Base-by-base conservation (phyloP, 2,888 invertebrate genomes). In the Agrochola lychnidis region DNA sequence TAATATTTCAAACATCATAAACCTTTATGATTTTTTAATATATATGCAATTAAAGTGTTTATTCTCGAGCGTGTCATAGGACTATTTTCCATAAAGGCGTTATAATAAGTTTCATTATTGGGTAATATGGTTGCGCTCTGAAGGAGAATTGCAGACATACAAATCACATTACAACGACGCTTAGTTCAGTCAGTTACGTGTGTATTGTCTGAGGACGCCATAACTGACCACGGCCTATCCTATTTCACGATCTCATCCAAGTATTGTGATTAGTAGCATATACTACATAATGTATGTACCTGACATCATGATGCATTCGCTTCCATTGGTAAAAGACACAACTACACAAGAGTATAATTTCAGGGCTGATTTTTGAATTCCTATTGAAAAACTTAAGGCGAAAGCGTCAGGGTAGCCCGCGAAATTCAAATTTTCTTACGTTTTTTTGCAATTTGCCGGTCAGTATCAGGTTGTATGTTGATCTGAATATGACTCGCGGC, bases 121-220 rank as follows among this genome's bases (percentile, higher is more conserved):
- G 42, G 10, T 22, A n/a, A n/a, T n/a, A 25, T 22, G 48, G 25
- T 22, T 42, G 56, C 48, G 30, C 45, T n/a, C 70, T 22, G 45
- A 61, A 72, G 63, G 40, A 59, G 22, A 64, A 25, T 16, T 68
- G 40, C 45, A 6, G 51, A 70, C 48, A 71, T 74, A 81, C 86
- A 78, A 80, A 77, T 82, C 77, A 79, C 73, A 63, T 69, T 63
- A 76, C 62, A 74, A 73, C 78, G 68, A 73, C 78, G 68, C 78
- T 76, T 36, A 56, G 22, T 76, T 73, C 80, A 74, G 36, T 56
- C n/a, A 36, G n/a, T 56, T 19, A 68, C 56, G 56, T n/a, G 74
- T 80, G 53, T 74, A 74, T 74, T 73, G 25, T 64, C 45, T 63
- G 56, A 77, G 67, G 48, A 70, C 36, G 73, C 70, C 61, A 61